Base-by-base conservation (phyloP, 2,113 vertebrate species). In the Scatophagus argus region DNA sequence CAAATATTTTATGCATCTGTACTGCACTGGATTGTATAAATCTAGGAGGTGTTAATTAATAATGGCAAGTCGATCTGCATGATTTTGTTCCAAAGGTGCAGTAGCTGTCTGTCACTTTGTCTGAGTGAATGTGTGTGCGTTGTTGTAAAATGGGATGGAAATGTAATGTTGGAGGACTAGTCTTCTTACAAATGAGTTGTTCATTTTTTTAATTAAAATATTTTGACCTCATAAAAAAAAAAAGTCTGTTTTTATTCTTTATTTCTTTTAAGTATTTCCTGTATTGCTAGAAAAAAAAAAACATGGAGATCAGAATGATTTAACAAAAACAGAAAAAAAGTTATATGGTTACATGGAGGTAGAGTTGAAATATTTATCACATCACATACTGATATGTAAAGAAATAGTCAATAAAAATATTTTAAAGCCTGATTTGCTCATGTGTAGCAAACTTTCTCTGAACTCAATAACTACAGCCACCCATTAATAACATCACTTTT, bases 1-100 rank as follows among this genome's bases (percentile, higher is more conserved):
- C 60, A 68, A 54, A 67, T 32, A 2, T 25, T n/a, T 72, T 51
- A 51, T 55, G 54, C 44, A 10, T 59, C 77, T 16, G 34, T 54
- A 54, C 71, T 83, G 82, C 88, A 91, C 90, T 91, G 89, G 87
- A 88, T 72, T 79, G 59, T 83, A 29, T 39, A 73, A 51, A 69
- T 79, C 66, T 67, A 78, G 56, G 75, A 79, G 68, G 73, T 84
- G 78, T 83, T 79, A 34, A 81, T 78, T 84, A 72, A 73, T 70
- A 44, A 75, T 74, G 56, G 61, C 34, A 49, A 79, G 76, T 76
- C 49, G 73, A 75, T 74, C 51, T 69, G 81, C 78, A 85, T 79
- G 85, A 75, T 85, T 86, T 75, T 76, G 82, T 88, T 88, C 62
- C 77, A 75, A 56, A 77, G 60, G 75, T 81, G 63, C 79, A 85